Evolutionary conservation across 2,113 vertebrate species (phyloP).

Genomic region (Centrocercus urophasianus): DNA sequence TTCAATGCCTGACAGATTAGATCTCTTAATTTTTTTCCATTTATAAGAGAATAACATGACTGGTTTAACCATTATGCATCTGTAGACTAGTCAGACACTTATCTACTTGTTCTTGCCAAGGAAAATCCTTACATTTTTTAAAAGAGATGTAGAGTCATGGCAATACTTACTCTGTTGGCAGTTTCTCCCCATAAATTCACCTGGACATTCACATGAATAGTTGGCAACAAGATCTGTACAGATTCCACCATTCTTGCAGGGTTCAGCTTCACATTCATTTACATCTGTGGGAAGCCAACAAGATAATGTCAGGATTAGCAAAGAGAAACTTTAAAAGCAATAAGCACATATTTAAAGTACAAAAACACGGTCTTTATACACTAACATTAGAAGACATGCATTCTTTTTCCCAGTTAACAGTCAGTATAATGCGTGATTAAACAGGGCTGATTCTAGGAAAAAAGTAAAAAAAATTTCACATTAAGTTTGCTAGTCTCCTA

Average conservation of each 20-base stretch:
- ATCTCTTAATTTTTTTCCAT: neutral
- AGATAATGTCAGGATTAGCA: neutral
- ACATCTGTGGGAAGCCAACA: slow-evolving; percentile 82
- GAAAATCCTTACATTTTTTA: neutral
- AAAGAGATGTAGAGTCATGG: neutral
- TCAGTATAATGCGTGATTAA: neutral
- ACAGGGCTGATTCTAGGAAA: neutral
- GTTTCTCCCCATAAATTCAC: slow-evolving; percentile 98
- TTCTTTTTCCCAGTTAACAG: neutral
- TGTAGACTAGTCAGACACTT: neutral
- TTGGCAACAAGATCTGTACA: slow-evolving; percentile 96
- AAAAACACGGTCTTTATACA: neutral
- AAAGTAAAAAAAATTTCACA: neutral
- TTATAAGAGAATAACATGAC: neutral
- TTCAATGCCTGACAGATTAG: neutral
- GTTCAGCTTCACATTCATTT: slow-evolving; percentile 94
- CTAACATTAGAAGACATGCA: neutral
- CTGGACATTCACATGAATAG: slow-evolving; percentile 97
- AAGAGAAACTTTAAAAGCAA: neutral
- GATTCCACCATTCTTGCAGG: slow-evolving; percentile 95
- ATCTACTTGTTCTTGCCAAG: neutral
- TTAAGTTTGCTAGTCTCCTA: neutral
- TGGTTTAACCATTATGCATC: neutral
- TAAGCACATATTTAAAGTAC: neutral
- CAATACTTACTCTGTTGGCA: slow-evolving; percentile 95